Conservation (phyloP, 2,888 invertebrate genomes). For the Agrochola circellaris region DNA sequence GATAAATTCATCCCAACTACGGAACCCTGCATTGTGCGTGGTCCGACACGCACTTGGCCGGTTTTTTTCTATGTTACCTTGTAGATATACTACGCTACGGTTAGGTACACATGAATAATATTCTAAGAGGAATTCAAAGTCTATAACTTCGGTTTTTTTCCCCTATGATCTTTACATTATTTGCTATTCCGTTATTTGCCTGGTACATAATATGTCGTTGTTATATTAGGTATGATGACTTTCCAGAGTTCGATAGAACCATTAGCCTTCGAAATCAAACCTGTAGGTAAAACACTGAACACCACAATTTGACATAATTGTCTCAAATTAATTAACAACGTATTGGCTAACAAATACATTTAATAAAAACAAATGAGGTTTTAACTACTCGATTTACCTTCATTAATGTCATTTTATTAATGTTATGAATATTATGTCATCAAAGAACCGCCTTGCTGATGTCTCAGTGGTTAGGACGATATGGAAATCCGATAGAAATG, state of each 20-base stretch:
- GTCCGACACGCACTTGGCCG: too few relatives aligned
- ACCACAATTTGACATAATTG: conserved; percentile 11
- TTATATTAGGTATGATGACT: not conserved
- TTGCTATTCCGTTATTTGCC: not conserved
- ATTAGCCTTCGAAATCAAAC: conserved; percentile 8
- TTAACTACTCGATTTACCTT: conserved; percentile 45
- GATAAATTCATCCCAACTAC: too few relatives aligned
- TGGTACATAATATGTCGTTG: not conserved
- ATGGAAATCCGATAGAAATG: not conserved
- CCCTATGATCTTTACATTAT: not conserved
- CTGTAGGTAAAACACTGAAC: conserved; percentile 2
- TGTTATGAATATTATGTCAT: conserved; percentile 11
- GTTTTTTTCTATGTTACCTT: not conserved
- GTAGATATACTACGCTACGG: not conserved
- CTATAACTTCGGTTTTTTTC: not conserved
- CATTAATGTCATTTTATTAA: conserved; percentile 11
- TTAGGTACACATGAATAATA: conserved; percentile 15
- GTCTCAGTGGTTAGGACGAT: not conserved
- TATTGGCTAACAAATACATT: conserved; percentile 12
- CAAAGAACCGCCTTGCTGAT: not conserved
- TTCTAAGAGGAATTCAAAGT: conserved; percentile 18
- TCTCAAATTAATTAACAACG: conserved; percentile 16
- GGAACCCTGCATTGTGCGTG: too few relatives aligned
- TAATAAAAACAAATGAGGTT: conserved; percentile 27
- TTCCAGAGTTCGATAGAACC: conserved; percentile 7